Percentiles rank a stretch among this genome's conserved stretches.
Conservation (phyloP, 2,797 vertebrate species). For the Petrocephalus schoutedeni region DNA sequence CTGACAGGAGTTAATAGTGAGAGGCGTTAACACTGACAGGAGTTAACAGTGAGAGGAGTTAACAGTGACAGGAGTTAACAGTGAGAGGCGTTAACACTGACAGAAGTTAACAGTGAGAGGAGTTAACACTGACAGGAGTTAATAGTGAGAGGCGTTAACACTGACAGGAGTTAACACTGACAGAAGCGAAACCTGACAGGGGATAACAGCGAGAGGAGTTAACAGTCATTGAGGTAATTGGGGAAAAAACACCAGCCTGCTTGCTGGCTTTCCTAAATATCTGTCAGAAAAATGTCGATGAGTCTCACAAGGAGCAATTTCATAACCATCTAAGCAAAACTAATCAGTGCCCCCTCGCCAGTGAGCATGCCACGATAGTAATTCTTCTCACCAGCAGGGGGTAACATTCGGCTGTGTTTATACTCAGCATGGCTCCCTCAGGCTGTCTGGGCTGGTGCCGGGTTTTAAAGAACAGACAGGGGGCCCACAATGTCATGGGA, state of each 20-base stretch:
- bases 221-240: not conserved
- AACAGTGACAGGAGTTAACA: too few species aligned
- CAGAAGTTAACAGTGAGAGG: too few species aligned
- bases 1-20: not conserved
- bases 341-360: not conserved
- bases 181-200: not conserved
- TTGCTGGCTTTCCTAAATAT: not conserved
- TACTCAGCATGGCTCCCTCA: not conserved
- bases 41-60: too few species aligned
- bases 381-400: constrained; percentile 50
- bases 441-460: not conserved
- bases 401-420: constrained; percentile 16
- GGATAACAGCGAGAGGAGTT: not conserved
- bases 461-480: not conserved
- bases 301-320: not conserved
- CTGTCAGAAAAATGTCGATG: not conserved
- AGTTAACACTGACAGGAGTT: not conserved
- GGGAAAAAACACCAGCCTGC: not conserved
- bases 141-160: not conserved
- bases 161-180: not conserved
- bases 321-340: not conserved
- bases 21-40: too few species aligned
- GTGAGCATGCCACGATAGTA: not conserved
- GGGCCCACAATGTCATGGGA: constrained; percentile 40
- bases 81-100: too few species aligned